A percentile compares a stretch with the other conserved stretches of the same genome.
These are phyloP conservation scores for Drosophila baimaii DNA, from an alignment of 1,140 invertebrate genomes.

Conservation along the genomic window DNA sequence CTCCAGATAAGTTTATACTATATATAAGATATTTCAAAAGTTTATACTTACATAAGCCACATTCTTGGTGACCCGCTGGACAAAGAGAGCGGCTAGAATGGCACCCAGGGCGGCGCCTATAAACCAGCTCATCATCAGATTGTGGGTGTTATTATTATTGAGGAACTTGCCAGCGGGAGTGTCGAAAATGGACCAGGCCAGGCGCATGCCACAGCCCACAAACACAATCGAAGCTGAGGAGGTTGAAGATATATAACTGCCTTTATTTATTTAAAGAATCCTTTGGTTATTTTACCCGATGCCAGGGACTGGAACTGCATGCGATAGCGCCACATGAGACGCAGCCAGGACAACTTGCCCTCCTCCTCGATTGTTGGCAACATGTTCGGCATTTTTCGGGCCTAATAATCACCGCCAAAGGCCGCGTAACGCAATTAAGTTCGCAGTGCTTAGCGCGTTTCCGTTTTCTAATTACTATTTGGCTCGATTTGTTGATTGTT, in stretches of 20 bases:
- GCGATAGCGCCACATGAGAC: conserved; percentile 71
- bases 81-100: conserved; percentile 64
- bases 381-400: conserved; percentile 57
- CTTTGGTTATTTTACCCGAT: conserved; percentile 55
- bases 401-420: neutral
- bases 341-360: conserved; percentile 66
- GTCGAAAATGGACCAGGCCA: conserved; percentile 75
- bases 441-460: conserved; percentile 19
- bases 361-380: conserved; percentile 77
- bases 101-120: conserved; percentile 66
- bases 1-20: neutral
- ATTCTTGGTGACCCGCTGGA: conserved; percentile 77
- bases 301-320: conserved; percentile 75
- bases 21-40: too few relatives aligned
- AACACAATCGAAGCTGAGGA: conserved; percentile 61
- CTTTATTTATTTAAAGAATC: rapidly evolving
- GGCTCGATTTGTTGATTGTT: conserved; percentile 50
- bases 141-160: conserved; percentile 63
- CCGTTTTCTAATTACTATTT: conserved; percentile 21
- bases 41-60: conserved; percentile 75
- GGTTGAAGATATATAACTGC: neutral
- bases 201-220: conserved; percentile 70
- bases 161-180: conserved; percentile 71
- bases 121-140: conserved; percentile 77
- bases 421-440: conserved; percentile 21